phyloP scores from a whole-genome alignment of 2,888 invertebrate species.

The Diploptera punctata region DNA sequence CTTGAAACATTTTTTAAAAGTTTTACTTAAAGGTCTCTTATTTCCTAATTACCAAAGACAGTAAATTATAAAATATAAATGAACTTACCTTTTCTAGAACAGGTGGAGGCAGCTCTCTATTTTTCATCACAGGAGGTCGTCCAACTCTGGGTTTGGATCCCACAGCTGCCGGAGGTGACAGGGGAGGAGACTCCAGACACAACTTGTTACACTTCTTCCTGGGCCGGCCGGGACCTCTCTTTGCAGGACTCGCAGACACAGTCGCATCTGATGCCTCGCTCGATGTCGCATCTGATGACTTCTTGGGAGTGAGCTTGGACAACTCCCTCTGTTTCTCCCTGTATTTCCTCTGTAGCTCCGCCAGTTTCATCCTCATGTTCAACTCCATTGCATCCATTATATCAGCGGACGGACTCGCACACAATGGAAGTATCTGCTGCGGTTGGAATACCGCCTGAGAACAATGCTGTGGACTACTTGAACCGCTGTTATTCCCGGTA shows the following conservation, averaged over 20 bases:
- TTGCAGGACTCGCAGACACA: constrained; percentile 45
- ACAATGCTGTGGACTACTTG: constrained; percentile 37
- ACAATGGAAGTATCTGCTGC: not conserved
- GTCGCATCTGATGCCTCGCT: constrained; percentile 10
- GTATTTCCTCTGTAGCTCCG: constrained; percentile 81
- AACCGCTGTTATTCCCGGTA: constrained; percentile 32
- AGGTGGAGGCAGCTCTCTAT: constrained; percentile 50
- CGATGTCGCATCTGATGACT: constrained; percentile 45
- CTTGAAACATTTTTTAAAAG: too few species aligned
- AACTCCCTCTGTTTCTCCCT: constrained; percentile 84
- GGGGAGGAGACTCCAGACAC: constrained; percentile 29
- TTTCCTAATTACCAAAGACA: too few species aligned
- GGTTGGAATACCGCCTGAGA: constrained; percentile 15
- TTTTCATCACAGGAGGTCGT: constrained; percentile 24
- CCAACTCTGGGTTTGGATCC: constrained; percentile 22
- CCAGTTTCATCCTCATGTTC: constrained; percentile 81
- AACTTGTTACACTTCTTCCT: constrained; percentile 54
- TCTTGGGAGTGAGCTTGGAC: constrained; percentile 70
- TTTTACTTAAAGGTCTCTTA: too few species aligned
- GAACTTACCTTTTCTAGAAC: constrained; percentile 49
- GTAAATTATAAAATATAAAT: too few species aligned
- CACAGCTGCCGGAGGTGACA: constrained; percentile 15
- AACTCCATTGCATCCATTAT: constrained; percentile 75
- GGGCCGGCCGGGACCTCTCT: constrained; percentile 57
- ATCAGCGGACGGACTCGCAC: constrained; percentile 38